A percentile compares a stretch with the other conserved stretches of the same genome.
Evolutionary conservation across 2,888 invertebrate species (phyloP).

Genomic region (Shargacucullia verbasci): DNA sequence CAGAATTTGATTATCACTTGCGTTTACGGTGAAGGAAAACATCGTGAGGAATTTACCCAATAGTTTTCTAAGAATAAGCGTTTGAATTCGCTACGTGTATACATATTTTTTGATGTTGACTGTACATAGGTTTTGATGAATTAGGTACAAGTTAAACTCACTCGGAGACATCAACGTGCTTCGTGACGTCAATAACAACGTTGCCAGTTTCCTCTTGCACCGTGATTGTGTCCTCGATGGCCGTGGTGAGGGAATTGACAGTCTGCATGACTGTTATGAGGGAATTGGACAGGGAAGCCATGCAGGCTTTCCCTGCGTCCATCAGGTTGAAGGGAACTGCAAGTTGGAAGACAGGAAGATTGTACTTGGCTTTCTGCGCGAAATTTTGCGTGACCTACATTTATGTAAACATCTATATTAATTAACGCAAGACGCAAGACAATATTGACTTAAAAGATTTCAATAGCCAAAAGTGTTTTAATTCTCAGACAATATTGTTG

Average conservation of each 20-base stretch:
- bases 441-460: no score
- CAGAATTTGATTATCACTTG: no score
- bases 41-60: no score
- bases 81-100: no score
- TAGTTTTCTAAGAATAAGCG: no score
- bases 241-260: constrained; percentile 88
- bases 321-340: constrained; percentile 81
- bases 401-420: no score
- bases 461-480: no score
- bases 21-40: no score
- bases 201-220: constrained; percentile 77
- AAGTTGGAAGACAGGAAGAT: neutral
- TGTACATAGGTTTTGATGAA: no score
- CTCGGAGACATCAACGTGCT: constrained; percentile 60
- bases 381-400: neutral
- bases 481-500: no score
- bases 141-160: constrained; percentile 56
- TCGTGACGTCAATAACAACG: constrained; percentile 59
- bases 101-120: no score
- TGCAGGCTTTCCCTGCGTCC: constrained; percentile 83
- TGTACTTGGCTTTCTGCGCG: neutral
- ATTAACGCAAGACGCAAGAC: no score
- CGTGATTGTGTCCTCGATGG: constrained; percentile 82
- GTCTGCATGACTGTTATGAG: constrained; percentile 86
- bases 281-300: constrained; percentile 78